Percentiles rank a stretch among this genome's conserved stretches.
These are phyloP conservation scores for Manis pentadactyla DNA, from an alignment of 2,797 vertebrate genomes.

Conservation along the genomic window DNA sequence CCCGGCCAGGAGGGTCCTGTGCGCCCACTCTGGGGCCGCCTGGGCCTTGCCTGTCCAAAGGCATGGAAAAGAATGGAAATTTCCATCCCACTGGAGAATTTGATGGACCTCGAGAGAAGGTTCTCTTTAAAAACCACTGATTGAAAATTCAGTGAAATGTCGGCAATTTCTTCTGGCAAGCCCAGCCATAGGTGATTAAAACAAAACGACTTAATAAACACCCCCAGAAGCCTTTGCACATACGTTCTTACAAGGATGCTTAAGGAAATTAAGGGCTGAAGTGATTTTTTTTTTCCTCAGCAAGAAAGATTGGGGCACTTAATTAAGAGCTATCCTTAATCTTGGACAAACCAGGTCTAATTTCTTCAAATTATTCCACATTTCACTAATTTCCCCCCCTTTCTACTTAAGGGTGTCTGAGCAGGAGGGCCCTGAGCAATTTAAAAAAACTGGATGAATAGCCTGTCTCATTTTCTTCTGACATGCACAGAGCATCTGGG, in stretches of 20 bases:
- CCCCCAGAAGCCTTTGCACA: constrained; percentile 47
- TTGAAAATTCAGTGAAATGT: constrained; percentile 45
- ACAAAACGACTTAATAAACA: constrained; percentile 48
- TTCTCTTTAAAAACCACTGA: neutral
- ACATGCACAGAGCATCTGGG: neutral
- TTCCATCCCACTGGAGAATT: neutral
- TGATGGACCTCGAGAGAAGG: neutral
- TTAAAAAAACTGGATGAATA: neutral
- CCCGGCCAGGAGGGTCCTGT: neutral
- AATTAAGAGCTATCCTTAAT: constrained; percentile 69
- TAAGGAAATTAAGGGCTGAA: constrained; percentile 58
- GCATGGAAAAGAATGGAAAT: neutral
- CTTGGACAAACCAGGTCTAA: constrained; percentile 67
- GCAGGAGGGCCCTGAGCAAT: neutral
- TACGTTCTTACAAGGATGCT: neutral
- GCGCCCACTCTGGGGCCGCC: neutral
- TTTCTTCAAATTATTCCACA: constrained; percentile 66
- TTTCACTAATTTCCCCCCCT: neutral
- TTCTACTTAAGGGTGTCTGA: constrained; percentile 48
- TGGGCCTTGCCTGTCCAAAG: no score
- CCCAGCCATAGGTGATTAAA: constrained; percentile 44
- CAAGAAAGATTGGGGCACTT: constrained; percentile 61
- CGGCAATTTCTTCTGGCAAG: neutral
- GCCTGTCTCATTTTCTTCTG: neutral
- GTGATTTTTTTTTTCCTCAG: constrained; percentile 35